Evolutionary conservation across 2,888 invertebrate species (phyloP).

Genomic region (Epirrhoe alternata): DNA sequence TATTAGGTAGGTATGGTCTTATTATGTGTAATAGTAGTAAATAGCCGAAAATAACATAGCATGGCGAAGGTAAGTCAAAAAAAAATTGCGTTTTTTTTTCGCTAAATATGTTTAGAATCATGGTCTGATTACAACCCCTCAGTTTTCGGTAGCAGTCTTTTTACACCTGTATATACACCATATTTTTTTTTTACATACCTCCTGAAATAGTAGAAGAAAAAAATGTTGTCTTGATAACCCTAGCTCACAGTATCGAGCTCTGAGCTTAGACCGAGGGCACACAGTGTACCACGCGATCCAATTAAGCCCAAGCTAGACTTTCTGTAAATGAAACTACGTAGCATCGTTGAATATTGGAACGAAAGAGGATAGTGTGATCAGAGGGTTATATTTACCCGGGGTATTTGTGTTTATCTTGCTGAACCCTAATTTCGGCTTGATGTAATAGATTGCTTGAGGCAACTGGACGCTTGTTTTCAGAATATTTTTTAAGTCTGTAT

Average conservation of each 20-base stretch:
- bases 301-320: slow-evolving; percentile 73
- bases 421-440: not conserved
- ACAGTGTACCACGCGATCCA: slow-evolving; percentile 68
- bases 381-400: not conserved
- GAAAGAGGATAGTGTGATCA: not conserved
- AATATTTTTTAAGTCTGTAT: not conserved
- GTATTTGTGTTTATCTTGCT: not conserved
- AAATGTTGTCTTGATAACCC: slow-evolving; percentile 58
- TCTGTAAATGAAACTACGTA: slow-evolving; percentile 20
- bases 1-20: too few relatives aligned
- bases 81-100: too few relatives aligned
- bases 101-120: too few relatives aligned
- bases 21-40: too few relatives aligned
- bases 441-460: not conserved
- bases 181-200: too few relatives aligned
- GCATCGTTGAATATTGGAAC: not conserved
- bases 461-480: not conserved
- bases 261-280: slow-evolving; percentile 51
- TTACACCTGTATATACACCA: too few relatives aligned
- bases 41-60: too few relatives aligned
- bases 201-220: too few relatives aligned
- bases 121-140: too few relatives aligned
- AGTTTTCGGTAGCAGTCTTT: too few relatives aligned
- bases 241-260: slow-evolving; percentile 56
- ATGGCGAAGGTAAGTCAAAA: too few relatives aligned